phyloP scores from a whole-genome alignment of 2,113 vertebrate genomes.

The Sclerurus mexicanus region DNA sequence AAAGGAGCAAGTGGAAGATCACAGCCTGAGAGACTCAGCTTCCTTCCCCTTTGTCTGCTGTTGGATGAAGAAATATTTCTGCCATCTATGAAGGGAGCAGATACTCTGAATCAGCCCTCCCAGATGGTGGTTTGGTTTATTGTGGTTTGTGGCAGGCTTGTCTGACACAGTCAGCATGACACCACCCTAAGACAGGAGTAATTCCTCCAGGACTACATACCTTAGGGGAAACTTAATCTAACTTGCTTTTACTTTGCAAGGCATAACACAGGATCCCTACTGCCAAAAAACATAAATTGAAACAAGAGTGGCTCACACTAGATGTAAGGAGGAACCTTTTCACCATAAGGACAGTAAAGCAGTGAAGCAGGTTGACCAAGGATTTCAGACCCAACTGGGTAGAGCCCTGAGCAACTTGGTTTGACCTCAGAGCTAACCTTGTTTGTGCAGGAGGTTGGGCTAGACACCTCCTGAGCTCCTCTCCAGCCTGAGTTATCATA shows the following conservation, averaged over 20 bases:
- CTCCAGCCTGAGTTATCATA: background rate
- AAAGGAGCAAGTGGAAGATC: background rate
- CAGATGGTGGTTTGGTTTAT: background rate
- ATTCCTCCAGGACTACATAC: background rate
- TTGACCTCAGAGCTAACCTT: background rate
- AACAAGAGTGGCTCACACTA: background rate
- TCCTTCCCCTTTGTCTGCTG: background rate
- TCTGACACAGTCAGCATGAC: background rate
- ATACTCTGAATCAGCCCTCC: background rate
- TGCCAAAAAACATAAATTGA: background rate
- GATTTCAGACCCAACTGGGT: background rate
- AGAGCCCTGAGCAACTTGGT: background rate
- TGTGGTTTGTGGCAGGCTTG: background rate
- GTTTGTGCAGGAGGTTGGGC: background rate
- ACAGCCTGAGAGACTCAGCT: background rate
- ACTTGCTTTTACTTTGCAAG: background rate
- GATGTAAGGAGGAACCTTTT: background rate
- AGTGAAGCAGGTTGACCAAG: background rate
- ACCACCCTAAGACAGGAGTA: background rate
- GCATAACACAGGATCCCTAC: background rate
- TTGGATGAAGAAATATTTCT: background rate
- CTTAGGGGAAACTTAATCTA: background rate
- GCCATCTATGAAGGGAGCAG: background rate
- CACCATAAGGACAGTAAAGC: background rate
- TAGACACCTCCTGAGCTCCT: background rate